phyloP scores from a whole-genome alignment of 2,888 invertebrate species.

The Stenichneumon culpator region DNA sequence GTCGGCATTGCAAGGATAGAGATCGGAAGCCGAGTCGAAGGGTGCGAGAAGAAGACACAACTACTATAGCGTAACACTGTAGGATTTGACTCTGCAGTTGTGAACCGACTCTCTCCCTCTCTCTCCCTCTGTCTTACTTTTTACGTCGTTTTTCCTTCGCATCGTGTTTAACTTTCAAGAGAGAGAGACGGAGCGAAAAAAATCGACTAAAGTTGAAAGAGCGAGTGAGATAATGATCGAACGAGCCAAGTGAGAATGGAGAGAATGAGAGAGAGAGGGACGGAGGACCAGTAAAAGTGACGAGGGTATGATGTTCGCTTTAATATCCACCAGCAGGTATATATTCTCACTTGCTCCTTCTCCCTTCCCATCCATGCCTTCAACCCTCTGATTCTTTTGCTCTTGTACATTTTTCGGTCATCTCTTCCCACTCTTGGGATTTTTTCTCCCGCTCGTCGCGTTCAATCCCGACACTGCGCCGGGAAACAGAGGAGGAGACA shows the following conservation, averaged over 20 bases:
- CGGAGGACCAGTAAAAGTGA: slow-evolving; percentile 79
- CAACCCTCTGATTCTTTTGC: slow-evolving; percentile 53
- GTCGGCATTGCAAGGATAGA: slow-evolving; percentile 33
- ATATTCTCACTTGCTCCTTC: slow-evolving; percentile 76
- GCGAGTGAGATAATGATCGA: slow-evolving; percentile 68
- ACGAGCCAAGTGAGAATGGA: slow-evolving; percentile 52
- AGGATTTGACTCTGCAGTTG: slow-evolving; percentile 82
- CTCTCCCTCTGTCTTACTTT: slow-evolving; percentile 19
- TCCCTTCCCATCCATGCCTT: slow-evolving; percentile 47
- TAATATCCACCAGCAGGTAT: slow-evolving; percentile 84
- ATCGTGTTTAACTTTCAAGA: slow-evolving; percentile 74
- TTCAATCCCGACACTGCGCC: slow-evolving; percentile 19
- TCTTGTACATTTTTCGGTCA: slow-evolving; percentile 39
- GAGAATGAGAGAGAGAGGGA: slow-evolving; percentile 70
- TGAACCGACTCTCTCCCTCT: slow-evolving; percentile 72
- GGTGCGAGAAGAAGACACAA: slow-evolving; percentile 57
- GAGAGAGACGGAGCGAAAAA: slow-evolving; percentile 59
- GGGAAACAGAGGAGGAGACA: slow-evolving; percentile 43
- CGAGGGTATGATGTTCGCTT: slow-evolving; percentile 85
- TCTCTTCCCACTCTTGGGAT: slow-evolving; percentile 31
- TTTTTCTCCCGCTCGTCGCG: slow-evolving; percentile 51
- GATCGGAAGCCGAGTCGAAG: slow-evolving; percentile 9
- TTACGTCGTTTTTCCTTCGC: slow-evolving; percentile 29
- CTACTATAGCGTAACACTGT: slow-evolving; percentile 31
- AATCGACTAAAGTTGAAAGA: slow-evolving; percentile 58